Percentiles rank a stretch among this genome's conserved stretches.
Conservation (phyloP, 92 coral and sea anemone species). For the Siderastrea siderea region DNA sequence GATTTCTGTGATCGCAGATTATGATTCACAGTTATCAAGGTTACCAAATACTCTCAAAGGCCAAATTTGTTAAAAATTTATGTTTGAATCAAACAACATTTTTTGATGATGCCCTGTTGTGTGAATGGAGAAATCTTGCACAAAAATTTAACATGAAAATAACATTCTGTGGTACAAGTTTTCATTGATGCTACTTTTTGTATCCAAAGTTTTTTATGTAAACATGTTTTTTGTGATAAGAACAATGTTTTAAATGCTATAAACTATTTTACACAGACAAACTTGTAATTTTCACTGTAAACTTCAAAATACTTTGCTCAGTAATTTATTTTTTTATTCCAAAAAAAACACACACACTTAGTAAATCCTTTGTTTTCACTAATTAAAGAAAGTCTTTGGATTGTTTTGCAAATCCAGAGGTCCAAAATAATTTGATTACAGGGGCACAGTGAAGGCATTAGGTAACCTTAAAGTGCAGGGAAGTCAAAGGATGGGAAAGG, state of each 20-base stretch:
- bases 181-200: no score
- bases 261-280: no score
- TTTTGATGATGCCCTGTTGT: background rate
- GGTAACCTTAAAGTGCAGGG: background rate
- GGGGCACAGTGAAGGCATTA: background rate
- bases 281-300: no score
- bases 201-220: no score
- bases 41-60: background rate
- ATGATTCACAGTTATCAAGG: background rate
- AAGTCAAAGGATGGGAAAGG: background rate
- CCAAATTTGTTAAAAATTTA: background rate
- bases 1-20: background rate
- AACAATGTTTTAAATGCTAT: no score
- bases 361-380: no score
- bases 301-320: background rate
- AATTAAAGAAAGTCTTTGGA: no score
- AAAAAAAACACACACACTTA: no score
- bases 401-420: background rate
- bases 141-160: background rate
- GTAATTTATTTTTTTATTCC: background rate
- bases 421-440: background rate
- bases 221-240: no score
- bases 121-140: background rate
- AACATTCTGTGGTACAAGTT: no score
- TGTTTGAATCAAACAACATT: background rate